Evolutionary conservation across 2,113 vertebrate species (phyloP).

Genomic region (Aegypius monachus): DNA sequence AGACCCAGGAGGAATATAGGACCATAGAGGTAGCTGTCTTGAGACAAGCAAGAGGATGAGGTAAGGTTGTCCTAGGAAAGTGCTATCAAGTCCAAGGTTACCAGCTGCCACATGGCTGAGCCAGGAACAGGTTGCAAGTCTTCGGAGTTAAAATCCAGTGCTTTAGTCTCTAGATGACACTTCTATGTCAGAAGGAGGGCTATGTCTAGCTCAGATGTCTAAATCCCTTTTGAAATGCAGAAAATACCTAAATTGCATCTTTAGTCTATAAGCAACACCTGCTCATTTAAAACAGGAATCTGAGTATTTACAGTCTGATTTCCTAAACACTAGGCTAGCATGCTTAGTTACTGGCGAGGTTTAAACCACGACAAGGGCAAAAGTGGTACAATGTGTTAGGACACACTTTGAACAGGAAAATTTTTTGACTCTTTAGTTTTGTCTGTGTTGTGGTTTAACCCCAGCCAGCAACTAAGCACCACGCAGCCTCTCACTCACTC

Average conservation of each 20-base stretch:
- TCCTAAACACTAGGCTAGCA: not conserved
- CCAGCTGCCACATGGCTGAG: not conserved
- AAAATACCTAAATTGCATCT: not conserved
- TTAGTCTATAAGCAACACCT: not conserved
- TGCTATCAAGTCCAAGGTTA: not conserved
- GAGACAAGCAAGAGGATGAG: not conserved
- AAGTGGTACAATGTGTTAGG: not conserved
- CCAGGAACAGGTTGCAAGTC: not conserved
- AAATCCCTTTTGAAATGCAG: not conserved
- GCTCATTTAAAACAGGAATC: not conserved
- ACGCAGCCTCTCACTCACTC: no score
- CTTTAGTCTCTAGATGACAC: not conserved
- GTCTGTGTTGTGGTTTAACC: not conserved
- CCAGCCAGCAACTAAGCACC: no score
- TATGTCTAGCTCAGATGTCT: not conserved
- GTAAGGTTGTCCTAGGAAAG: not conserved
- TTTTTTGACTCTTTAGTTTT: not conserved
- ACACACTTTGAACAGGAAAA: not conserved
- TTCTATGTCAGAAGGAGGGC: not conserved
- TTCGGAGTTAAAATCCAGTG: not conserved
- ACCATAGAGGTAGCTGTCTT: not conserved
- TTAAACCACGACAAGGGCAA: no score
- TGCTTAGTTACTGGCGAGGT: no score
- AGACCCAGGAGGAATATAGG: not conserved
- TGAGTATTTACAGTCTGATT: not conserved